Conservation (phyloP, 1,140 invertebrate species). For the Aphaenogaster ashmeadi region DNA sequence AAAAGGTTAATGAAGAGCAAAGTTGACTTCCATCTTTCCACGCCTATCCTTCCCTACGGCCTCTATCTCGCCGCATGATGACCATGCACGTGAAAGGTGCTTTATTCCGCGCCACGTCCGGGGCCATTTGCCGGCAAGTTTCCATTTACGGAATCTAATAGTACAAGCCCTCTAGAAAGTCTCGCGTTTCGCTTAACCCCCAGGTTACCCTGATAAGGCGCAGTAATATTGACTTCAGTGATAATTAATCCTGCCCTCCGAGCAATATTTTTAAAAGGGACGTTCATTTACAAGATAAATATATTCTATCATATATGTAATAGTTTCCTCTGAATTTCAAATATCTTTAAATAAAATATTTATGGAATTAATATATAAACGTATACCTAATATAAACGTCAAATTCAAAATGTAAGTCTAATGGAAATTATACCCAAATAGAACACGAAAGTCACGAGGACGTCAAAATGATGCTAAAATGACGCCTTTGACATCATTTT, state of each 20-base stretch:
- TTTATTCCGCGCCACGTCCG: conserved; percentile 60
- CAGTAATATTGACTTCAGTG: conserved; percentile 6
- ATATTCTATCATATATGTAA: neutral
- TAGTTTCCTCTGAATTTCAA: neutral
- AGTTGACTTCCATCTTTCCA: conserved; percentile 65
- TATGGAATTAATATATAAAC: neutral
- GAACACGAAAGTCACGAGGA: too few relatives aligned
- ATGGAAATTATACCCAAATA: neutral
- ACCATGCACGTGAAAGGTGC: conserved; percentile 70
- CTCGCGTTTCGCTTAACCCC: conserved; percentile 31
- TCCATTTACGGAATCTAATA: conserved; percentile 78
- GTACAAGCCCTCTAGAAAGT: conserved; percentile 75
- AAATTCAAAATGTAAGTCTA: neutral
- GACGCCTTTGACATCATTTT: too few relatives aligned
- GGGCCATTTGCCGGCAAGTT: conserved; percentile 78
- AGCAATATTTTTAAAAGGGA: neutral
- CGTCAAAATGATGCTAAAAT: too few relatives aligned
- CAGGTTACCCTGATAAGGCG: conserved; percentile 7
- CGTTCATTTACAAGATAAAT: neutral
- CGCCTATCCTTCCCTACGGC: conserved; percentile 28
- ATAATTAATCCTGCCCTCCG: neutral
- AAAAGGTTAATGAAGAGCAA: conserved; percentile 64
- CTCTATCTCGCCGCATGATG: conserved; percentile 39
- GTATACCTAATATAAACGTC: neutral
- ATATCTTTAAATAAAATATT: neutral